Conservation (phyloP, 2,888 invertebrate species). For the Serripes groenlandicus region DNA sequence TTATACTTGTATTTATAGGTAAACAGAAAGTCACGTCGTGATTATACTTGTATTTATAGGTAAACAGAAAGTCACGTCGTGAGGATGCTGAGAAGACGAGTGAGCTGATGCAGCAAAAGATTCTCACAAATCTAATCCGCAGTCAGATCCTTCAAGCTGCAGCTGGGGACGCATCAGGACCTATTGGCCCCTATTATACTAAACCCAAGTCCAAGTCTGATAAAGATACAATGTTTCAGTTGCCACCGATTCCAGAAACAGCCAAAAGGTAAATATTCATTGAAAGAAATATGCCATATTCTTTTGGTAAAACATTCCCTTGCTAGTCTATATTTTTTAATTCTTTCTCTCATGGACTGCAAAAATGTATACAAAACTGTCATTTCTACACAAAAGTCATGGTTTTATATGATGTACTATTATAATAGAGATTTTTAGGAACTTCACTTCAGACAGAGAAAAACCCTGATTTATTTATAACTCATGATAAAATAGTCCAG, state of each 20-base stretch:
- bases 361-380: too few species aligned
- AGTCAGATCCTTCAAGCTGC: conserved; percentile 90
- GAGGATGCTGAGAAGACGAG: conserved; percentile 91
- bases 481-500: too few species aligned
- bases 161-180: conserved; percentile 67
- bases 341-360: too few species aligned
- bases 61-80: conserved; percentile 90
- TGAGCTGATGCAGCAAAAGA: conserved; percentile 91
- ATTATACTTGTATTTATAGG: conserved; percentile 89
- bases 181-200: conserved; percentile 49
- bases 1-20: too few species aligned
- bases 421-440: too few species aligned
- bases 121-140: conserved; percentile 91
- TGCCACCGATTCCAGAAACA: conserved; percentile 84
- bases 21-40: conserved; percentile 90
- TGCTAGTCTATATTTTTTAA: too few species aligned
- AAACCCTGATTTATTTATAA: too few species aligned
- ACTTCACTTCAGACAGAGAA: too few species aligned
- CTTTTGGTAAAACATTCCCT: too few species aligned
- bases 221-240: conserved; percentile 85
- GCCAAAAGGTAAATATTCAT: conserved; percentile 49
- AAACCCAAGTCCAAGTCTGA: conserved; percentile 46
- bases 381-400: too few species aligned
- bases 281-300: too few species aligned
- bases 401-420: too few species aligned